phyloP scores from a whole-genome alignment of 2,797 vertebrate genomes.

The Anguilla anguilla region DNA sequence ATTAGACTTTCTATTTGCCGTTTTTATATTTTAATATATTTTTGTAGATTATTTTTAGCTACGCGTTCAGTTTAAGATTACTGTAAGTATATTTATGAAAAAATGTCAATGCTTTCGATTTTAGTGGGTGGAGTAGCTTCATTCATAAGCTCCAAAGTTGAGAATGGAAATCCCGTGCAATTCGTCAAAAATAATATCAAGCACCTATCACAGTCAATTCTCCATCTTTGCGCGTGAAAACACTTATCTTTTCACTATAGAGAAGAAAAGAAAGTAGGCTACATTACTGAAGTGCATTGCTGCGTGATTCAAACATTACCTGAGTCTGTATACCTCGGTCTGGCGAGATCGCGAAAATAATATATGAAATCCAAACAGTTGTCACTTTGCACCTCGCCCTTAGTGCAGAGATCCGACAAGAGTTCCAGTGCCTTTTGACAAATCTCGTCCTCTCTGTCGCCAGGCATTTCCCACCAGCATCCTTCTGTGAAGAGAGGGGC shows the following conservation, averaged over 20 bases:
- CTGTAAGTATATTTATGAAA: background rate
- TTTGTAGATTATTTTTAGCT: background rate
- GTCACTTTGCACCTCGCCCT: slow-evolving; percentile 92
- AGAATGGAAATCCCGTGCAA: slow-evolving; percentile 22
- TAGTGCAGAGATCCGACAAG: slow-evolving; percentile 93
- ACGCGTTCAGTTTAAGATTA: background rate
- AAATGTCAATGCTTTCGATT: slow-evolving; percentile 11
- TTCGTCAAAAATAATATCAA: background rate
- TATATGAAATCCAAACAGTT: slow-evolving; percentile 95
- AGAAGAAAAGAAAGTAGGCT: background rate
- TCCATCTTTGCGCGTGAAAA: background rate
- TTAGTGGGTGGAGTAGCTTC: slow-evolving; percentile 28
- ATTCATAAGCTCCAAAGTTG: slow-evolving; percentile 27
- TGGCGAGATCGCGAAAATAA: slow-evolving; percentile 90
- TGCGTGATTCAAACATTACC: slow-evolving; percentile 69
- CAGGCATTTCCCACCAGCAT: slow-evolving; percentile 99
- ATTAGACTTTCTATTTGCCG: background rate
- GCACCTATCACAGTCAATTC: background rate
- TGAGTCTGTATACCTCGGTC: slow-evolving; percentile 89
- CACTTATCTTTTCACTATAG: background rate
- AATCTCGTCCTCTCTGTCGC: slow-evolving; percentile 96
- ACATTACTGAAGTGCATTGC: background rate
- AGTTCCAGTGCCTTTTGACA: slow-evolving; percentile 97
- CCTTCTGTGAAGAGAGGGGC: slow-evolving; percentile 82
- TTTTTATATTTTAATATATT: background rate